Conservation (phyloP, 2,888 invertebrate species). For the Synanthedon tipuliformis region DNA sequence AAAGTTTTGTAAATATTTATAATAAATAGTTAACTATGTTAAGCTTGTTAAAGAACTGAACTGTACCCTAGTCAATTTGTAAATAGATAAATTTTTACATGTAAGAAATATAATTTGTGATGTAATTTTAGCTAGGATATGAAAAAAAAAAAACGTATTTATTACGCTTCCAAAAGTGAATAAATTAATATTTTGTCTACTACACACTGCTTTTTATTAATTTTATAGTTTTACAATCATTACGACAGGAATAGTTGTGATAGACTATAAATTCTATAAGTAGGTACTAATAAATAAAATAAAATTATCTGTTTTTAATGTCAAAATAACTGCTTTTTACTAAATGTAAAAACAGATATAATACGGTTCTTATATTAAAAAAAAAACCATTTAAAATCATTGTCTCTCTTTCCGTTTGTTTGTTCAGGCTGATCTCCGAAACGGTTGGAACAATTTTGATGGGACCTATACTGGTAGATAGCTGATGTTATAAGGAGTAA, state of each 20-base stretch:
- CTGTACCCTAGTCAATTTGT: slow-evolving; percentile 69
- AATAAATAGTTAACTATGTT: slow-evolving; percentile 29
- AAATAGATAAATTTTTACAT: slow-evolving; percentile 42
- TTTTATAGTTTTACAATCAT: slow-evolving; percentile 7
- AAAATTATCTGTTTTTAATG: no score
- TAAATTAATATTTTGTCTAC: slow-evolving; percentile 67
- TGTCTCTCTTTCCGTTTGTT: no score
- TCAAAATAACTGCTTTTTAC: no score
- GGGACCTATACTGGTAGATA: no score
- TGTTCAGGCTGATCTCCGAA: no score
- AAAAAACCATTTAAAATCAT: no score
- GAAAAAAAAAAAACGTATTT: slow-evolving; percentile 59
- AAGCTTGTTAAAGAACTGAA: slow-evolving; percentile 61
- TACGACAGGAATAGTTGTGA: slow-evolving; percentile 1
- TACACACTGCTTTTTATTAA: slow-evolving; percentile 7
- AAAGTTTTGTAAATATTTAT: slow-evolving; percentile 15
- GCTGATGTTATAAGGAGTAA: no score
- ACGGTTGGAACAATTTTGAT: no score
- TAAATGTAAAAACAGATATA: no score
- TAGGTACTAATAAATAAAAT: no score
- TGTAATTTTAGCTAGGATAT: slow-evolving; percentile 64
- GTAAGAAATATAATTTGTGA: slow-evolving; percentile 62
- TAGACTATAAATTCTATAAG: no score
- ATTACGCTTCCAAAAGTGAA: slow-evolving; percentile 69
- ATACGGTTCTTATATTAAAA: no score